These are phyloP conservation scores for Ptilonorhynchus violaceus DNA, from an alignment of 2,113 vertebrate genomes.

Conservation along the genomic window DNA sequence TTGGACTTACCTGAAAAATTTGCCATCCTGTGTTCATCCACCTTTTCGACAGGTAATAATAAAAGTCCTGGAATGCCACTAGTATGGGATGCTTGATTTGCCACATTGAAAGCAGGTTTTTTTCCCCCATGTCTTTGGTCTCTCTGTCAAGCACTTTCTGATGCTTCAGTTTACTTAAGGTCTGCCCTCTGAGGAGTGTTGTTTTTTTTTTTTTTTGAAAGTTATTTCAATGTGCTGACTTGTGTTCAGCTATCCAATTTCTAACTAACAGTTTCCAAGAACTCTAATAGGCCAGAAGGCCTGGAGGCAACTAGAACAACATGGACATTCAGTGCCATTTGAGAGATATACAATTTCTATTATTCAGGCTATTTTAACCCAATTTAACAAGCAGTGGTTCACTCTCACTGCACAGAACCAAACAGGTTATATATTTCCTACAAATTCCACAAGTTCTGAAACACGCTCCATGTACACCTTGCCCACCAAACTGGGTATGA, in stretches of 20 bases:
- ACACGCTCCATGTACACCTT: background rate
- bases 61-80: background rate
- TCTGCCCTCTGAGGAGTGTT: background rate
- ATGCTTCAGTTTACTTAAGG: background rate
- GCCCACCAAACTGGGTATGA: background rate
- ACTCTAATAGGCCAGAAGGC: background rate
- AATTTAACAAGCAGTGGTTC: background rate
- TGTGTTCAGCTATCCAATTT: background rate
- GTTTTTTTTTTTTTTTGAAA: background rate
- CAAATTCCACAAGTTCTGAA: background rate
- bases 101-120: background rate
- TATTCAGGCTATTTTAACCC: background rate
- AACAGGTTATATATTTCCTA: background rate
- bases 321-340: background rate
- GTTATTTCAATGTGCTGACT: background rate
- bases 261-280: background rate
- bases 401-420: background rate
- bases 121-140: background rate
- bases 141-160: background rate
- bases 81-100: background rate
- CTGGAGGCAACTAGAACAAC: background rate
- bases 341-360: background rate
- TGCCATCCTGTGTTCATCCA: background rate
- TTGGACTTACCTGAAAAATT: background rate
- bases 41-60: background rate